A percentile compares a stretch with the other conserved stretches of the same genome.
These are phyloP conservation scores for Cryptotis parvus DNA, from an alignment of 2,113 vertebrate genomes.

Conservation along the genomic window DNA sequence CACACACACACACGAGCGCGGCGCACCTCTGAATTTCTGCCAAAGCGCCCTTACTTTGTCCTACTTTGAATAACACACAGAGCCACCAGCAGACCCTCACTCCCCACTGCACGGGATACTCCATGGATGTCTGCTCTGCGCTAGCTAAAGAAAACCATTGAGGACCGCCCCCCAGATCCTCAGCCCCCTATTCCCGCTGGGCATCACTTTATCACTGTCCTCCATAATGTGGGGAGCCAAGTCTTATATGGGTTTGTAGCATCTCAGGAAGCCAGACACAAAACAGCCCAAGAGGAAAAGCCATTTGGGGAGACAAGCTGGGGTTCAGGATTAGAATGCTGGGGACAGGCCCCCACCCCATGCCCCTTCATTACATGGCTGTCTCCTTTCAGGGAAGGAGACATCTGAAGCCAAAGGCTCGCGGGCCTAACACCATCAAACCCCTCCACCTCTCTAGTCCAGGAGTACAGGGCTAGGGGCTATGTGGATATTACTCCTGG, in stretches of 20 bases:
- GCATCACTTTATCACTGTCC: slow-evolving; percentile 43
- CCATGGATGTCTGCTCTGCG: background rate
- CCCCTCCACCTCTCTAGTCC: background rate
- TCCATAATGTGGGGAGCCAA: background rate
- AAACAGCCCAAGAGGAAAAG: background rate
- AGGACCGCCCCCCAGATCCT: background rate
- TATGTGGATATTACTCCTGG: too few relatives aligned
- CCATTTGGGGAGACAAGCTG: background rate
- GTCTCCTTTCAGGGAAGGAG: background rate
- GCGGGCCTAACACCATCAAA: background rate
- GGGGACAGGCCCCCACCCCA: background rate
- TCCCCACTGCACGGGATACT: background rate
- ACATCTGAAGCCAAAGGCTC: background rate
- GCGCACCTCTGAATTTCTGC: background rate
- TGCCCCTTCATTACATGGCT: background rate
- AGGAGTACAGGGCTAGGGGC: background rate
- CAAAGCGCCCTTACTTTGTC: background rate
- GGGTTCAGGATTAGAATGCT: background rate
- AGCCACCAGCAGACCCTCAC: background rate
- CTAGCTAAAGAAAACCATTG: background rate
- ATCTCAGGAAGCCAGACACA: background rate
- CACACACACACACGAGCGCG: too few relatives aligned
- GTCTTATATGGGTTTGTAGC: background rate
- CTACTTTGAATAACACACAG: background rate
- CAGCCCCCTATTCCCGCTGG: background rate